Conservation (phyloP, 2,113 vertebrate genomes). For the Atherinomorus stipes region DNA sequence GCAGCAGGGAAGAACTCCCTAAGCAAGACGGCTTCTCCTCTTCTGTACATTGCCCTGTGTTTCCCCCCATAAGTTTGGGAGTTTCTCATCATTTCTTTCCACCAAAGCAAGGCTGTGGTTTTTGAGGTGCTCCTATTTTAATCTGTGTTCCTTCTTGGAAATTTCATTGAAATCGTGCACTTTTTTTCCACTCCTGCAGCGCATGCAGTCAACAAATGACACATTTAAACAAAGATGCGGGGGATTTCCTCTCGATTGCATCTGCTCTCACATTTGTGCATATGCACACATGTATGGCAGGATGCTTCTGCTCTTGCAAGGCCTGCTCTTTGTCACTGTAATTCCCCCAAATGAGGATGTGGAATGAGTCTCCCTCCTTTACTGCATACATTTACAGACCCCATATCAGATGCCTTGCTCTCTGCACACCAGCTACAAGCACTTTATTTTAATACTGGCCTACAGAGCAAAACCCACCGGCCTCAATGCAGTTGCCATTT, state of each 20-base stretch:
- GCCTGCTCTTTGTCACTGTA: conserved; percentile 74
- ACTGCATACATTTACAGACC: conserved; percentile 66
- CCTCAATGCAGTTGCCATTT: conserved; percentile 40
- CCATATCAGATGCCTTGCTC: conserved; percentile 63
- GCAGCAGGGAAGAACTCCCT: conserved; percentile 38
- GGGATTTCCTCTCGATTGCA: conserved; percentile 23
- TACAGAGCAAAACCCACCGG: conserved; percentile 35
- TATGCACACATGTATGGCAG: conserved; percentile 32
- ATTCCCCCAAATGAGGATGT: conserved; percentile 74
- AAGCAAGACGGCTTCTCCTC: conserved; percentile 13
- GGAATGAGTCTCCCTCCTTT: conserved; percentile 64
- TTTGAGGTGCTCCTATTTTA: conserved; percentile 65
- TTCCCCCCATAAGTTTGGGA: conserved; percentile 30
- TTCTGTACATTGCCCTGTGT: conserved; percentile 23
- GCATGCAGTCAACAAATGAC: conserved; percentile 35
- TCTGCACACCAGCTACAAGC: conserved; percentile 65
- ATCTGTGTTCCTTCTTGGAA: conserved; percentile 35
- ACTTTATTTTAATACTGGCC: conserved; percentile 68
- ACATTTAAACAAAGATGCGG: conserved; percentile 43
- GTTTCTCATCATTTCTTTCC: conserved; percentile 53
- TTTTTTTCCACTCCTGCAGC: conserved; percentile 21
- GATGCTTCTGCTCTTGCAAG: conserved; percentile 46
- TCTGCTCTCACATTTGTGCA: conserved; percentile 30
- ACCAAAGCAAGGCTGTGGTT: conserved; percentile 52
- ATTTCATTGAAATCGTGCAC: conserved; percentile 40